phyloP scores from a whole-genome alignment of 2,113 vertebrate species.

The Misgurnus mizolepis region DNA sequence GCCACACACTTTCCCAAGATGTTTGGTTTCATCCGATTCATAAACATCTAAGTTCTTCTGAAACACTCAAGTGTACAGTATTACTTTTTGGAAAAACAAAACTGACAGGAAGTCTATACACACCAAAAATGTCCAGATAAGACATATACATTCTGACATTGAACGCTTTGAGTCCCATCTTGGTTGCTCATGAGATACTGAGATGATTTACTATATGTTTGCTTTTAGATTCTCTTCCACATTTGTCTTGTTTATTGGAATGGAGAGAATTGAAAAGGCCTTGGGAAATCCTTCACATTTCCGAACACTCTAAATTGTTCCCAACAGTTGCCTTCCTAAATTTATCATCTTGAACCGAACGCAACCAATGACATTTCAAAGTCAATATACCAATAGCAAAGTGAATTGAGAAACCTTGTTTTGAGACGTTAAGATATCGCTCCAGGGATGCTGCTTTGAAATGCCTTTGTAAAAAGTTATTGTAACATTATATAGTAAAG shows the following conservation, averaged over 20 bases:
- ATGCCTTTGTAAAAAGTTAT: too few species aligned
- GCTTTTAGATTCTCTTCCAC: neutral
- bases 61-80: slow-evolving; percentile 4
- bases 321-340: neutral
- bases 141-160: neutral
- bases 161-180: neutral
- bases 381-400: neutral
- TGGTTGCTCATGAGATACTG: neutral
- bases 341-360: neutral
- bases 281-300: neutral
- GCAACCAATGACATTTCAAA: neutral
- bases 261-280: neutral
- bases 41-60: neutral
- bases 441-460: too few species aligned
- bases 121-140: neutral
- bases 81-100: slow-evolving; percentile 8
- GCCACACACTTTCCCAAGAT: neutral
- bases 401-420: neutral
- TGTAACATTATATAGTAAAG: too few species aligned
- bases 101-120: slow-evolving; percentile 9
- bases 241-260: neutral
- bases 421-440: too few species aligned
- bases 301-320: neutral
- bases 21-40: neutral
- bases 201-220: neutral